Evolutionary conservation across 2,113 vertebrate genomes (phyloP), one percentile per base, ranked within the genome.

Genomic region (Sander lucioperca): DNA sequence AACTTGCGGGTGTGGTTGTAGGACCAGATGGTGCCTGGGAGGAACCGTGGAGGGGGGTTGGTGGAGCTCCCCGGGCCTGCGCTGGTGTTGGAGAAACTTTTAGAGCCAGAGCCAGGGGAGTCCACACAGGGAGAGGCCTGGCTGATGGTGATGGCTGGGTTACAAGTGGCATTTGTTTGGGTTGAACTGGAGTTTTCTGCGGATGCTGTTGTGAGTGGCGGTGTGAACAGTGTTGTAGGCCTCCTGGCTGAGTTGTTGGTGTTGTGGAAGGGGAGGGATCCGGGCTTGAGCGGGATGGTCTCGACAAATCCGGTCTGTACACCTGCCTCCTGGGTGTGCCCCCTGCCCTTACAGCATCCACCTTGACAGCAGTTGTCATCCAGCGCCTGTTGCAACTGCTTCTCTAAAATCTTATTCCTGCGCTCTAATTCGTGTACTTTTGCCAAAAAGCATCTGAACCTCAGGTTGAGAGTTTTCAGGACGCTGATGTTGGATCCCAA

Each of bases 401-500:
- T 97, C 91, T 98, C 98, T 89, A 98, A 87, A 83, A 97, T 96
- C 93, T 97, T 97, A 92, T 99, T 99, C 54, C 97, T 95, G 73
- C 98, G 96, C 94, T 99, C 98, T 80, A 99, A 86, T 77, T 99
- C 97, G 33, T 99, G 98, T 74, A 99, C 98, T 90, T 99, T 99
- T 33, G 98, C 98, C 92, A 99, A 88, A 93, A 99, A 99, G 94
- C 98, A 99, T 59, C 97, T 95, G 93, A 99, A 99, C 4, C 98
- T 95, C 80, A 99, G 93, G 80, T 99, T 99, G 64, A 99, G 96
- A 6, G 97, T 97, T 93, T 99, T 99, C 33, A 99, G 96, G 79
- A 99, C 97, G 82, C 96, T 97, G 94, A 99, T 99, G 95, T 99
- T 99, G 92, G 97, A 99, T 62, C 98, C 98, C 91, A 99, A 90